phyloP scores from a whole-genome alignment of 2,888 invertebrate species.

The Steromphala cineraria region DNA sequence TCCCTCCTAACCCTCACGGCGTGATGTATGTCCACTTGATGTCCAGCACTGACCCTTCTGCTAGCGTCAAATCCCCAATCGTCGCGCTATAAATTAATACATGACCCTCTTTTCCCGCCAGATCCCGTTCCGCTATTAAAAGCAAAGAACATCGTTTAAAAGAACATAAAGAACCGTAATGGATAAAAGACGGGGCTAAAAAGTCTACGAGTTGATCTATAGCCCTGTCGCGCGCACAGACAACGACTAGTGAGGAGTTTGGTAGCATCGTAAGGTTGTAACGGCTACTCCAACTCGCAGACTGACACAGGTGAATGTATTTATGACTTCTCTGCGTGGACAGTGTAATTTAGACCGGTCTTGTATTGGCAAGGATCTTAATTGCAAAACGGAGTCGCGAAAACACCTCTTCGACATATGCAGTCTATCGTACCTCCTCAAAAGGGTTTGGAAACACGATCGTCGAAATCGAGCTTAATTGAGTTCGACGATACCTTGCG shows the following conservation, averaged over 20 bases:
- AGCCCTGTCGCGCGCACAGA: neutral
- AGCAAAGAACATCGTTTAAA: conserved; percentile 10
- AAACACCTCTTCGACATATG: neutral
- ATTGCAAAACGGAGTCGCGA: neutral
- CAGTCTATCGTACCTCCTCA: neutral
- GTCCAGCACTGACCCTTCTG: neutral
- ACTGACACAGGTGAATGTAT: neutral
- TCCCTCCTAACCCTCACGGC: neutral
- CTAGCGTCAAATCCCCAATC: neutral
- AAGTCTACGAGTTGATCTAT: neutral
- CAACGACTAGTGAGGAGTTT: neutral
- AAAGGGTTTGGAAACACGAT: neutral
- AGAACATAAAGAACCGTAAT: neutral
- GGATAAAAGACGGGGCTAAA: neutral
- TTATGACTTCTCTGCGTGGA: neutral
- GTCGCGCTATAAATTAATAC: conserved; percentile 2
- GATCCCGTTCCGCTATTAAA: neutral
- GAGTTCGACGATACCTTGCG: neutral
- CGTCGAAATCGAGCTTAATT: neutral
- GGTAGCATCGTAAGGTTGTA: neutral
- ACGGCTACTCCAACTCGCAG: neutral
- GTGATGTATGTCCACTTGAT: neutral
- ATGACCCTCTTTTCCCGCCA: neutral
- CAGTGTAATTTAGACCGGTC: neutral
- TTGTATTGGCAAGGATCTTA: neutral